phyloP scores from a whole-genome alignment of 2,888 invertebrate genomes.

The Didymodactylos carnosus region DNA sequence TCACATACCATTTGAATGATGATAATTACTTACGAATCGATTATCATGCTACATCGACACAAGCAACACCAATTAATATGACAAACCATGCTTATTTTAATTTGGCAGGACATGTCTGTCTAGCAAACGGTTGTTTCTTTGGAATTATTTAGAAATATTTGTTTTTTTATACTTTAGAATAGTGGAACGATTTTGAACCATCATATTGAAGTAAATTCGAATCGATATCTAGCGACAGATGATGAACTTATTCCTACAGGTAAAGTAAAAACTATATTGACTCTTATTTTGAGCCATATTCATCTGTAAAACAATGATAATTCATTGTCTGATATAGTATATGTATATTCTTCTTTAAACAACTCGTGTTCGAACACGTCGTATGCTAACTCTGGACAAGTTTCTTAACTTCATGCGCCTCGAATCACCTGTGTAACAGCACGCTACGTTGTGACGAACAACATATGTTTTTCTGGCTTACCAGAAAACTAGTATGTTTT shows the following conservation, averaged over 20 bases:
- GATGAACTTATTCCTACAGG: conserved; percentile 9
- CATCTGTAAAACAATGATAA: not conserved
- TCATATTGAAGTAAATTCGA: not conserved
- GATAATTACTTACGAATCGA: conserved; percentile 51
- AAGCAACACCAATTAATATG: conserved; percentile 62
- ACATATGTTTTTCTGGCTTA: no score
- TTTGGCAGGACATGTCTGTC: conserved; percentile 58
- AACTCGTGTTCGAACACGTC: no score
- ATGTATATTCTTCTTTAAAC: no score
- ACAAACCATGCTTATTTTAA: conserved; percentile 78
- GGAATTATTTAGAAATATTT: not conserved
- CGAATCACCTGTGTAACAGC: no score
- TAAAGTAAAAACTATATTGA: not conserved
- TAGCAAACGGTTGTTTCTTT: not conserved
- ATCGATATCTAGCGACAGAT: not conserved
- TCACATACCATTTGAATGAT: conserved; percentile 50
- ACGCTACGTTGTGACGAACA: no score
- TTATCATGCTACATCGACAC: conserved; percentile 53
- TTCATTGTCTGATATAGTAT: no score
- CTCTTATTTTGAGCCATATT: not conserved
- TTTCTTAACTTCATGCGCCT: no score
- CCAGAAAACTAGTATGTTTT: no score
- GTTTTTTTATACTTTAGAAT: not conserved
- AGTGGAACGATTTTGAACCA: conserved; percentile 15
- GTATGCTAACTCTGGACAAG: no score